Evolutionary conservation across 2,113 vertebrate genomes (phyloP), one percentile per base, ranked within the genome.

Genomic region (Xyrauchen texanus): DNA sequence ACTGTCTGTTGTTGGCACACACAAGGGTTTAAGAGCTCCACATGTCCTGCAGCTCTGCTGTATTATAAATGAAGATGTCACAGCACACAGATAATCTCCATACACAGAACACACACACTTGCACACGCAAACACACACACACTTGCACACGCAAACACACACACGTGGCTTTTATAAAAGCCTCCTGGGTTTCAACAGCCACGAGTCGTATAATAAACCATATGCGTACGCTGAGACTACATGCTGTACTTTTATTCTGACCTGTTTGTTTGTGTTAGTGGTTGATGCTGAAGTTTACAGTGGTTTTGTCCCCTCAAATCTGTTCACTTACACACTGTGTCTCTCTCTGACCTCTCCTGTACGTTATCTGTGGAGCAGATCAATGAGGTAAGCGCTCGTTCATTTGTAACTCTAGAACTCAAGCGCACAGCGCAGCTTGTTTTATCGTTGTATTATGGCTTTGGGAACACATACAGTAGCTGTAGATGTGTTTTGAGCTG

Each of bases 331-430:
- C 86, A 75, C 85, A 88, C 87, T 87, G 87, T 92, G 87, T 94
- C 86, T 94, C 91, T 93, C 86, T 90, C 88, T 87, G 89, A 93
- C 87, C 88, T 91, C 87, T 91, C 89, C 90, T 90, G 87, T 88
- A 87, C 91, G 89, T 90, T 93, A 87, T 90, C 91, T 91, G 85
- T 92, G 92, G 92, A 93, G 90, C 91, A 94, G 93, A 94, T 94
- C 85, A 93, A 94, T 73, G 91, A 93, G 93, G 93, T 94, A 94
- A 94, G 92, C 82, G 64, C 73, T 88, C 63, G 78, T 90, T 93
- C 49, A 76, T 88, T 89, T 34, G 21, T 34, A 34, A 34, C 21
- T 89, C 67, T 87, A 71, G 13, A 12, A 53, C 2, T 53, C 8
- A 53, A 53, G 51, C 8, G 5, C 47, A 49, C 47, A 49, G 47